These are phyloP conservation scores for Meandrusa payeni DNA, from an alignment of 2,888 invertebrate genomes.

Conservation along the genomic window DNA sequence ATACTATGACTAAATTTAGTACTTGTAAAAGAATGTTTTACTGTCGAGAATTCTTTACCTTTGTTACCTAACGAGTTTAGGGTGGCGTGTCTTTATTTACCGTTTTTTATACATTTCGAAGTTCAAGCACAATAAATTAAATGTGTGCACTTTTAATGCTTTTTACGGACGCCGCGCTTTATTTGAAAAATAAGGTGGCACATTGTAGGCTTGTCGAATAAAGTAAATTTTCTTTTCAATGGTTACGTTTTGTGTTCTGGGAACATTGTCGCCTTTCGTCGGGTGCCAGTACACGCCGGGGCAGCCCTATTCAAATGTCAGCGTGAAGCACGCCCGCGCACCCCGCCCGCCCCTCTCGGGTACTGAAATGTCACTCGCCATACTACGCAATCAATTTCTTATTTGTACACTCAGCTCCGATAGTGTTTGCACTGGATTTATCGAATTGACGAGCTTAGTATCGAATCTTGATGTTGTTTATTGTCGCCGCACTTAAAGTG, in stretches of 20 bases:
- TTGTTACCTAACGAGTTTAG: no score
- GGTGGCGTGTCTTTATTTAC: no score
- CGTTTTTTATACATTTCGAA: no score
- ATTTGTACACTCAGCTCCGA: conserved; percentile 73
- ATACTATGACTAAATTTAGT: no score
- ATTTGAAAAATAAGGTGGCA: conserved; percentile 58
- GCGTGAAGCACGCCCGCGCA: conserved; percentile 52
- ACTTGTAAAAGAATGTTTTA: no score
- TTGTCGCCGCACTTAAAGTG: conserved; percentile 17
- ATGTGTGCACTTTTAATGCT: conserved; percentile 8
- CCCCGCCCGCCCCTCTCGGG: conserved; percentile 41
- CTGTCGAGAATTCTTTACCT: no score
- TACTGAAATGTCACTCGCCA: conserved; percentile 77
- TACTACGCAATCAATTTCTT: conserved; percentile 79
- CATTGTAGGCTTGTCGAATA: conserved; percentile 57
- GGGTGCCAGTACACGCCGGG: conserved; percentile 77
- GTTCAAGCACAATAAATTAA: no score
- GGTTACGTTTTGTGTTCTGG: conserved; percentile 65
- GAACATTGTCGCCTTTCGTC: conserved; percentile 77
- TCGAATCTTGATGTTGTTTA: conserved; percentile 28
- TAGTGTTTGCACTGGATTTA: conserved; percentile 69
- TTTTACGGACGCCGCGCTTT: conserved; percentile 27
- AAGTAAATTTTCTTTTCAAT: conserved; percentile 76
- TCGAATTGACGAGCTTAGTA: conserved; percentile 45
- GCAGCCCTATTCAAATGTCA: conserved; percentile 80